phyloP scores from a whole-genome alignment of 30 jellyfish, hydroid and myxozoan genomes.

The Mastigias papua region DNA sequence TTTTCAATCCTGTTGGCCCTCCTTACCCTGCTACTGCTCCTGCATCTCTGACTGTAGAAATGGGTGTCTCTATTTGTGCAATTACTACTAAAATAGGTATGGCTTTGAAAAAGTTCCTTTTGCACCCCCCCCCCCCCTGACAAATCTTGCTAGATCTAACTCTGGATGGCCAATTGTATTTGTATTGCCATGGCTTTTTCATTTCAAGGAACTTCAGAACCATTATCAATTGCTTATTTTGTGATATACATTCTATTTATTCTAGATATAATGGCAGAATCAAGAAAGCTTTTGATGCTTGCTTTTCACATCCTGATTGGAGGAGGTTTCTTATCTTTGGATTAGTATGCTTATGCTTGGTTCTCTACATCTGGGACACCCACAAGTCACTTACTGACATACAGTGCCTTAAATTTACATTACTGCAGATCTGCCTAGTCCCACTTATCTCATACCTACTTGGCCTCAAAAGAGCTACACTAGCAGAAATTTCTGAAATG shows the following conservation, averaged over 20 bases:
- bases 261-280: conserved; percentile 42
- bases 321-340: background rate
- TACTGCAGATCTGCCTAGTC: conserved; percentile 8
- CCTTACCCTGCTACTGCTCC: no score
- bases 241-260: background rate
- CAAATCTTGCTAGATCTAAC: no score
- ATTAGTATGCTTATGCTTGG: background rate
- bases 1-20: no score
- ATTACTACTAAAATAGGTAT: no score
- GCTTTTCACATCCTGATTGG: conserved; percentile 38
- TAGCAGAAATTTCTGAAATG: conserved; percentile 67
- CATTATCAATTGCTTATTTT: background rate
- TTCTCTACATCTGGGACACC: background rate
- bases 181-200: no score
- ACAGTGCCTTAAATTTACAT: background rate
- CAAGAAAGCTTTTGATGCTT: conserved; percentile 29
- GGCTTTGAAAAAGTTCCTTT: no score
- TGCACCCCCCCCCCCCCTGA: no score
- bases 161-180: no score
- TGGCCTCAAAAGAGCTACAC: conserved; percentile 45
- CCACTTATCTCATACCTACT: conserved; percentile 40
- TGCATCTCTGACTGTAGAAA: no score
- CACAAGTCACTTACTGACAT: background rate
- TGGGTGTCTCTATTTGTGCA: no score
- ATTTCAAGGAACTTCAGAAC: no score